Percentiles rank a stretch among this genome's conserved stretches.
Conservation (phyloP, 2,113 vertebrate genomes). For the Sceloporus tristichus region DNA sequence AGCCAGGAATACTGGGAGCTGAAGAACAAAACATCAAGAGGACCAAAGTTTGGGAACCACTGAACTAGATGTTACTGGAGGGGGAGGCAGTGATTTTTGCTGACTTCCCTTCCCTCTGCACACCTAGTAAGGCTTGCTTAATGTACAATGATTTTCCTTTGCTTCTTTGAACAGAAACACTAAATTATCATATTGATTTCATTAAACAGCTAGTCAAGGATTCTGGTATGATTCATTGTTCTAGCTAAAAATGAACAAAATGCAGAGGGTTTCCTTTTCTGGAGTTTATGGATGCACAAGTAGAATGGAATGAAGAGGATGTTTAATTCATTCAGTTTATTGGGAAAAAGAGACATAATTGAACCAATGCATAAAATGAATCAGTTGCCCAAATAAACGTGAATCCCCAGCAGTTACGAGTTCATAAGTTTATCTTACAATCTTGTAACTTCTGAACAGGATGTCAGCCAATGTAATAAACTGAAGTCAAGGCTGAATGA, state of each 20-base stretch:
- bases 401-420: no score
- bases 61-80: background rate
- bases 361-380: background rate
- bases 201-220: slow-evolving; percentile 20
- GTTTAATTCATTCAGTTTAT: slow-evolving; percentile 37
- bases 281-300: slow-evolving; percentile 31
- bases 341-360: background rate
- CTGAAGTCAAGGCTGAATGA: no score
- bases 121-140: accelerated
- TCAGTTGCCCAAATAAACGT: no score
- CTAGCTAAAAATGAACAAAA: slow-evolving; percentile 56
- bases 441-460: no score
- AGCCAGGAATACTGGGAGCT: no score
- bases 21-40: no score
- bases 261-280: background rate
- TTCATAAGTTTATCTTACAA: no score
- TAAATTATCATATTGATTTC: slow-evolving; percentile 27
- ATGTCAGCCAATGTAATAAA: no score
- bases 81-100: background rate
- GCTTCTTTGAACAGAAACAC: slow-evolving; percentile 27
- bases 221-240: slow-evolving; percentile 8
- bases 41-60: no score
- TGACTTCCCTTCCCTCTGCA: no score
- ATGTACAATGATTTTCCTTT: background rate
- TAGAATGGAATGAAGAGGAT: slow-evolving; percentile 24